phyloP scores from a whole-genome alignment of 2,113 vertebrate genomes.

The Lycocorax pyrrhopterus region DNA sequence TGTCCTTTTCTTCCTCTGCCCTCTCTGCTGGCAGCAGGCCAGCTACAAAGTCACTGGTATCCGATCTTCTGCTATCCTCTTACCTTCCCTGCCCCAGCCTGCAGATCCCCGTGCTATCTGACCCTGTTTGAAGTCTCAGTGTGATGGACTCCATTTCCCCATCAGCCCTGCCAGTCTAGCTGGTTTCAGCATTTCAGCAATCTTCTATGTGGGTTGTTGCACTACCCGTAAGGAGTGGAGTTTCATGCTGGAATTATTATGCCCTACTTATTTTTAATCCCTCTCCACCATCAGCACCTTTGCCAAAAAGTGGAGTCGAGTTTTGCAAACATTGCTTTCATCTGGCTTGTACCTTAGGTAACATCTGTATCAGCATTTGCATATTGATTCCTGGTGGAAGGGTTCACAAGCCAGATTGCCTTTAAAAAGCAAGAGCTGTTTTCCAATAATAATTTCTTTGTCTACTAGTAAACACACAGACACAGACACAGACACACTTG shows the following conservation, averaged over 20 bases:
- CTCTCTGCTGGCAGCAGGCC: neutral
- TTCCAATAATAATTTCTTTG: neutral
- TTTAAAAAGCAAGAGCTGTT: neutral
- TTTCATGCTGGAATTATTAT: conserved; percentile 22
- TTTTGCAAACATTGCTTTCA: conserved; percentile 1
- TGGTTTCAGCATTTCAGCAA: conserved; percentile 34
- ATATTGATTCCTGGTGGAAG: neutral
- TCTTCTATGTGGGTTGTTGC: neutral
- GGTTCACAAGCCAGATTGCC: neutral
- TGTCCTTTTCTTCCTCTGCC: neutral
- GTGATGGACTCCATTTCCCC: neutral
- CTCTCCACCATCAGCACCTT: neutral
- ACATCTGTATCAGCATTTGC: neutral
- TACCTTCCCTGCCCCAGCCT: neutral
- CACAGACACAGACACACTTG: neutral
- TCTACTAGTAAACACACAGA: neutral
- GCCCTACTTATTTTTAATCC: conserved; percentile 37
- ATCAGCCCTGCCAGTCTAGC: conserved; percentile 1
- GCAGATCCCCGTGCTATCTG: conserved; percentile 5
- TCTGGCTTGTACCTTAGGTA: conserved; percentile 2
- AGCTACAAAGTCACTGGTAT: neutral
- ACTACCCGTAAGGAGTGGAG: neutral
- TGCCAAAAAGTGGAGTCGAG: neutral
- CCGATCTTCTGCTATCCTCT: neutral
- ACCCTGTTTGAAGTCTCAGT: neutral